Evolutionary conservation across 2,888 invertebrate genomes (phyloP).

Genomic region (Heliconius ethilla): DNA sequence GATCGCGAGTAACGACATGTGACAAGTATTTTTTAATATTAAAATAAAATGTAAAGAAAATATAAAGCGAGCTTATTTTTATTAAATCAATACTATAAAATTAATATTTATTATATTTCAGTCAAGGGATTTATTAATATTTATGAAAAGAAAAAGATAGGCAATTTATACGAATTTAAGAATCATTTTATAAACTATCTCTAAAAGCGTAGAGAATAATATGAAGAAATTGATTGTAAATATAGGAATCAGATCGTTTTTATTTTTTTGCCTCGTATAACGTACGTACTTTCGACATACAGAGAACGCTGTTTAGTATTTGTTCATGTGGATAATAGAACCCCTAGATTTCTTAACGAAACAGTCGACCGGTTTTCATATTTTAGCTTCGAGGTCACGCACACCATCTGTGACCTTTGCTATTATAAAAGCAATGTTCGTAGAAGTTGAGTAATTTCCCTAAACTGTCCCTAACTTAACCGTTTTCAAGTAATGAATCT

Average conservation of each 20-base stretch:
- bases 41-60: not conserved
- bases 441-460: constrained; percentile 15
- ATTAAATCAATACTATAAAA: not conserved
- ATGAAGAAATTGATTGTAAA: not conserved
- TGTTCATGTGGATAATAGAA: constrained; percentile 8
- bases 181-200: not conserved
- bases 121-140: not conserved
- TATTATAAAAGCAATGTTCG: constrained; percentile 20
- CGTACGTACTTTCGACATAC: not conserved
- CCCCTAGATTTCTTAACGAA: constrained; percentile 7
- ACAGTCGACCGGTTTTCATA: constrained; percentile 7
- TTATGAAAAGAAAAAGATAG: not conserved
- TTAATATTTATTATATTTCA: too few relatives aligned
- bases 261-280: not conserved
- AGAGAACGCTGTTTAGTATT: not conserved
- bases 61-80: not conserved
- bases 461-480: constrained; percentile 13
- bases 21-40: constrained; percentile 19
- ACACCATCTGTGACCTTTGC: constrained; percentile 18
- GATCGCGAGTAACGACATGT: constrained; percentile 51
- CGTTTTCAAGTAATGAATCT: constrained; percentile 20
- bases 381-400: constrained; percentile 16
- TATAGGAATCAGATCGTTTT: not conserved
- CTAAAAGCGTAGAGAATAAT: not conserved
- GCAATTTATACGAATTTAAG: not conserved